Base-by-base conservation (phyloP, 2,113 vertebrate species). In the Mola mola region DNA sequence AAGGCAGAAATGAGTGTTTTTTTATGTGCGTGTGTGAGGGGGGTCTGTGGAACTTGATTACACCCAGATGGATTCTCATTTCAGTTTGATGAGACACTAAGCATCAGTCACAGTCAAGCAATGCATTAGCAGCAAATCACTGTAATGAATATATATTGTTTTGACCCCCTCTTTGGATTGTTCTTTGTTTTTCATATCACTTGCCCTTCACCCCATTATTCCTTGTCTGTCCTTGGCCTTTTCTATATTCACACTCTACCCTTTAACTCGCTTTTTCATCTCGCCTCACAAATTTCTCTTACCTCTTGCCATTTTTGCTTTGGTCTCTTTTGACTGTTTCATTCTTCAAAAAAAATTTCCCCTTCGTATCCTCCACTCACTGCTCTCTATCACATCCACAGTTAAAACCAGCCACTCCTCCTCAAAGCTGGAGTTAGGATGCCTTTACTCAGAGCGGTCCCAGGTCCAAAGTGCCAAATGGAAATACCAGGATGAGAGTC, bases 131-230 rank as follows among this genome's bases (percentile, higher is more conserved):
- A 75, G 74, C 81, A 82, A 81, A 87, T 88, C 84, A 77, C 79
- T 73, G 75, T 87, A 88, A 89, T 89, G 88, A 89, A 89, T 87
- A 89, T 87, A 90, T 89, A 90, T 89, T 85, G 84, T 90, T 88
- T 87, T 88, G 83, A 87, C 81, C 89, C n/a, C 79, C 58, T 82
- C 72, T 56, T 49, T 78, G 70, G 56, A 84, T 85, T 84, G 79
- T 74, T 76, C 79, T 79, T 74, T 85, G 56, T 75, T 83, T 79
- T 68, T 63, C 38, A 62, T 58, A 80, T 75, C 74, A 50, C 72
- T 64, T 62, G 43, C 68, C 56, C 40, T 72, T 68, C 63, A 57
- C 46, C 34, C 57, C 69, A 76, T 84, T 62, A 82, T 75, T 84
- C 84, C 78, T 66, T 43, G 64, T 87, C 61, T 66, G 64, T 80